Evolutionary conservation across 1,140 invertebrate genomes (phyloP).

Genomic region (Drosophila kurseongensis): DNA sequence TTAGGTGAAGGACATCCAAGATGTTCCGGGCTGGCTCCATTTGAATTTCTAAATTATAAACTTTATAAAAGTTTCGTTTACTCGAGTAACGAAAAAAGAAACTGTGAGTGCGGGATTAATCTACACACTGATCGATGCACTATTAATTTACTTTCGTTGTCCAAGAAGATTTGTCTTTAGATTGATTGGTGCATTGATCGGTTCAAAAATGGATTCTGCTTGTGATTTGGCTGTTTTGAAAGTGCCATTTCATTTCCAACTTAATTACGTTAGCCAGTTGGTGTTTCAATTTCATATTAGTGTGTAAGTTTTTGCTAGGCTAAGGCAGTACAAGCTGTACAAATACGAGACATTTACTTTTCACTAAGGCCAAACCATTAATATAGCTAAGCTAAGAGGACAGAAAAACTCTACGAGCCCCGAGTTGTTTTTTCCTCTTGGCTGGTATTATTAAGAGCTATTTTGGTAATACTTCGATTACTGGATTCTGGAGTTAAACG

Average conservation of each 20-base stretch:
- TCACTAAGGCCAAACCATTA: not conserved
- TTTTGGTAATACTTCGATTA: constrained; percentile 14
- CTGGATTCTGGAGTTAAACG: constrained; percentile 10
- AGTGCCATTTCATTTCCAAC: constrained; percentile 61
- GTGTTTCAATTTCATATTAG: constrained; percentile 30
- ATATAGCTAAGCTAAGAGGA: constrained; percentile 20
- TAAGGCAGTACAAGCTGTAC: constrained; percentile 14
- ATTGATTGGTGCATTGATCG: not conserved
- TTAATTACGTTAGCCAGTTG: constrained; percentile 33
- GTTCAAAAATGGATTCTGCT: constrained; percentile 16
- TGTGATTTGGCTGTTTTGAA: constrained; percentile 53
- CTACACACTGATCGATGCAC: constrained; percentile 14
- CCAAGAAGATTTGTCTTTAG: too few species aligned
- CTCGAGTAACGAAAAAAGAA: constrained; percentile 28
- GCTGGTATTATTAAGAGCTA: not conserved
- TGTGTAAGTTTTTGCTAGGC: constrained; percentile 21
- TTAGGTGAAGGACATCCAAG: constrained; percentile 28
- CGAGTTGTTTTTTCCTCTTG: constrained; percentile 26
- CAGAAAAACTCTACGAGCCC: constrained; percentile 26
- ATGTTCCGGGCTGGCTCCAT: constrained; percentile 6
- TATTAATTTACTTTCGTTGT: not conserved
- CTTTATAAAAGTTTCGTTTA: constrained; percentile 67
- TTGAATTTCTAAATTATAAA: constrained; percentile 59
- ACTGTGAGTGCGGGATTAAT: constrained; percentile 46
- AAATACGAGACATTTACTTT: constrained; percentile 43